phyloP scores from a whole-genome alignment of 2,797 vertebrate genomes.

The Buphagus erythrorhynchus region DNA sequence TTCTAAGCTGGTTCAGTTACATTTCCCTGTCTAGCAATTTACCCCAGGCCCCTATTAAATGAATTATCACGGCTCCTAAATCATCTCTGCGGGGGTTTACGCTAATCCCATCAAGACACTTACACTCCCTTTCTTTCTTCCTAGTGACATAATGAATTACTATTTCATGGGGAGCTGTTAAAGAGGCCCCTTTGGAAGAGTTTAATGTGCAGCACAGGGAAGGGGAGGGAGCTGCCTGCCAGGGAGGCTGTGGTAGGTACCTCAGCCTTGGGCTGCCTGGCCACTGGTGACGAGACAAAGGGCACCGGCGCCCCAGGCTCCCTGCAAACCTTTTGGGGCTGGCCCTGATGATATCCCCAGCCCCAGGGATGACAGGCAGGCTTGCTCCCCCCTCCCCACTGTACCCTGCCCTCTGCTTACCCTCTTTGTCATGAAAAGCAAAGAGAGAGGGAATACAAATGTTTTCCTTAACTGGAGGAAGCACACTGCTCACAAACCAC shows the following conservation, averaged over 20 bases:
- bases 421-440: conserved; percentile 40
- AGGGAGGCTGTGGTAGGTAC: conserved; percentile 36
- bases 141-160: conserved; percentile 83
- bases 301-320: neutral
- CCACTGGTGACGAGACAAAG: conserved; percentile 14
- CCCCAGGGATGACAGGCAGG: neutral
- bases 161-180: conserved; percentile 83
- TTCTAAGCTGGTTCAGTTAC: conserved; percentile 77
- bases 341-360: neutral
- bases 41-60: conserved; percentile 84
- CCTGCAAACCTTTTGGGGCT: neutral
- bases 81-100: conserved; percentile 83
- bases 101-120: conserved; percentile 86
- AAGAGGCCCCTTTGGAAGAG: conserved; percentile 76
- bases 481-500: conserved; percentile 88
- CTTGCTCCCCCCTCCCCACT: neutral
- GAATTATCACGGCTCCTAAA: conserved; percentile 86
- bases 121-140: conserved; percentile 80
- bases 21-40: conserved; percentile 83
- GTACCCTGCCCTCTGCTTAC: conserved; percentile 32
- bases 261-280: neutral
- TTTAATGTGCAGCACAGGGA: conserved; percentile 46
- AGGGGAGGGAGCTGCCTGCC: conserved; percentile 26
- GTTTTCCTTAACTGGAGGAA: conserved; percentile 92
- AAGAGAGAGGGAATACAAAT: conserved; percentile 86